Evolutionary conservation across 2,888 invertebrate species (phyloP), one percentile per base, ranked within the genome.

Genomic region (Ceriagrion tenellum): DNA sequence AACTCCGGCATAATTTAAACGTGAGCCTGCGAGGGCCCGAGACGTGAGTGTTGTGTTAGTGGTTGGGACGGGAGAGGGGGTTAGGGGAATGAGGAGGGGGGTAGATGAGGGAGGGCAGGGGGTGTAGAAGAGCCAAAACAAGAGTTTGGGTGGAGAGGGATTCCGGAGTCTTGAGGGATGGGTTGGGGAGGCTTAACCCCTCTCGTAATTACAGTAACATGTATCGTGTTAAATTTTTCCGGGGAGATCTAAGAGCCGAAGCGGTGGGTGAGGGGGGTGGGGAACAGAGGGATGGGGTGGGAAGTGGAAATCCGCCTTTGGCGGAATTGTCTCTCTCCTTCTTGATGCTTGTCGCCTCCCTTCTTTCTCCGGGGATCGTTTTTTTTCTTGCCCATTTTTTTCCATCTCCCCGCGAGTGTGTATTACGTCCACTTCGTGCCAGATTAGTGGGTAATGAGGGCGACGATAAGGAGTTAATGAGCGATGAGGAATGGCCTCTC

Each of bases 161-260:
- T 30, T 56, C 8, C 20, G 59, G 59, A 59, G 69, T 40, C 20
- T n/a, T 4, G 47, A 13, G 55, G 90, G 16, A 47, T 55, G 90
- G 55, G 55, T 40, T 3, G 55, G 26, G 26, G 47, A n/a, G 91
- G 93, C 69, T 93, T 93, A 93, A 74, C 69, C 69, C 93, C 47
- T 74, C 47, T 55, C 69, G 93, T 93, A 93, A 93, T 93, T 93
- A 93, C 93, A 93, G 93, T 74, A 93, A 93, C 93, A 47, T 93
- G 93, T 93, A 93, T 93, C 93, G 93, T 93, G 93, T 93, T 93
- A 93, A 93, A 93, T 74, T 69, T 74, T 93, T 47, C n/a, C 93
- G 69, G 35, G 69, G 30, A 81, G 81, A 81, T 81, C 69, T 23
- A 69, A 81, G 35, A 81, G 81, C 59, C 59, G 3, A 30, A 30